A percentile compares a stretch with the other conserved stretches of the same genome.
These are phyloP conservation scores for Sceliomorpha sp. DNA, from an alignment of 2,888 invertebrate species.

Conservation along the genomic window DNA sequence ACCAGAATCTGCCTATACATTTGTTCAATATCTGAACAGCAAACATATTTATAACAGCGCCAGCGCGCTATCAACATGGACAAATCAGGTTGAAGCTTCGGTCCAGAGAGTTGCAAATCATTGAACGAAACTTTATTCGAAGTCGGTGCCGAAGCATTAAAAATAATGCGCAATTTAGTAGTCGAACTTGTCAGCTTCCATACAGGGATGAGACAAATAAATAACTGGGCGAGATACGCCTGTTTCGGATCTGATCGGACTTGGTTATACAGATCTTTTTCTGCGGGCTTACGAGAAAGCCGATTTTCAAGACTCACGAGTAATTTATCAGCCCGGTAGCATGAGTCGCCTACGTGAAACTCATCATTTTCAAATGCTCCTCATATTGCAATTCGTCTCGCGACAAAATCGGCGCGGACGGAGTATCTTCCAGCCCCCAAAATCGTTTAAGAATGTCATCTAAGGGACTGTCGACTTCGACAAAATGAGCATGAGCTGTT, in stretches of 20 bases:
- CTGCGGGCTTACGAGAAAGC: too few relatives aligned
- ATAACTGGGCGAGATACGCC: too few relatives aligned
- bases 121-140: constrained; percentile 12
- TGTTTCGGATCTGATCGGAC: too few relatives aligned
- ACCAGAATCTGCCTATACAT: constrained; percentile 21
- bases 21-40: constrained; percentile 21
- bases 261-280: too few relatives aligned
- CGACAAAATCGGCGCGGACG: too few relatives aligned
- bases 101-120: constrained; percentile 5
- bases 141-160: constrained; percentile 15
- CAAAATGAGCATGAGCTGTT: not conserved
- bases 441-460: not conserved
- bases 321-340: too few relatives aligned
- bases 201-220: too few relatives aligned
- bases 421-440: constrained; percentile 7
- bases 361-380: too few relatives aligned
- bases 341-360: too few relatives aligned
- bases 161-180: constrained; percentile 18
- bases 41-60: constrained; percentile 7
- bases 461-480: not conserved
- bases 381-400: not conserved
- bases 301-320: too few relatives aligned
- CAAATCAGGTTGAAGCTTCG: constrained; percentile 23
- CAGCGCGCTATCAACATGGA: constrained; percentile 7
- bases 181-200: too few relatives aligned